These are phyloP conservation scores for Lasioglossum malachurum DNA, from an alignment of 2,888 invertebrate species.

Conservation along the genomic window DNA sequence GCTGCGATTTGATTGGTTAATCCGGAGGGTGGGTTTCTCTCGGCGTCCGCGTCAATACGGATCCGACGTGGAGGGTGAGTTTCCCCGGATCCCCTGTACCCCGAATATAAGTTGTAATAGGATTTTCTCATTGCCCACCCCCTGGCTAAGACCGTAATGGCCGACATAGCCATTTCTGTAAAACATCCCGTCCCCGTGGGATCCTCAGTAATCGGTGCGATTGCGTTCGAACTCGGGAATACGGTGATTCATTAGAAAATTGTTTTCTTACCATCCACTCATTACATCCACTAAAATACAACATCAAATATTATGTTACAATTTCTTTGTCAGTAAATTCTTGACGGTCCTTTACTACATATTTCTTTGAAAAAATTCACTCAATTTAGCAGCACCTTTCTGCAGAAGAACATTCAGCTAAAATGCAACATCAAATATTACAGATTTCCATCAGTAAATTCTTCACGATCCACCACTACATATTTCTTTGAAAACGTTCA, in stretches of 20 bases:
- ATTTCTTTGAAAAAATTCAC: neutral
- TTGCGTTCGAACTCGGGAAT: slow-evolving; percentile 25
- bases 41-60: slow-evolving; percentile 77
- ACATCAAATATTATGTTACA: neutral
- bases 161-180: slow-evolving; percentile 69
- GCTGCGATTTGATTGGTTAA: slow-evolving; percentile 82
- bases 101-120: slow-evolving; percentile 65
- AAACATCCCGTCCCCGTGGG: slow-evolving; percentile 53
- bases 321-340: neutral
- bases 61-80: slow-evolving; percentile 61
- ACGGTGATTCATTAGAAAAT: slow-evolving; percentile 20
- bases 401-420: too few species aligned
- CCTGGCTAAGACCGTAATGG: slow-evolving; percentile 58
- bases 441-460: too few species aligned
- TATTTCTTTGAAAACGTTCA: too few species aligned
- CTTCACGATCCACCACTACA: neutral
- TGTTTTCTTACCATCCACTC: neutral
- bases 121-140: slow-evolving; percentile 63
- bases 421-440: too few species aligned
- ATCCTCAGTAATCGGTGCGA: slow-evolving; percentile 45
- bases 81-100: slow-evolving; percentile 55
- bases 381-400: too few species aligned
- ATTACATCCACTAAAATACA: too few species aligned
- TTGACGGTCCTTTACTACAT: neutral
- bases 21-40: slow-evolving; percentile 73